Percentiles rank a stretch among this genome's conserved stretches.
phyloP scores from a whole-genome alignment of 2,888 invertebrate species.

The Bhutanitis thaidina region DNA sequence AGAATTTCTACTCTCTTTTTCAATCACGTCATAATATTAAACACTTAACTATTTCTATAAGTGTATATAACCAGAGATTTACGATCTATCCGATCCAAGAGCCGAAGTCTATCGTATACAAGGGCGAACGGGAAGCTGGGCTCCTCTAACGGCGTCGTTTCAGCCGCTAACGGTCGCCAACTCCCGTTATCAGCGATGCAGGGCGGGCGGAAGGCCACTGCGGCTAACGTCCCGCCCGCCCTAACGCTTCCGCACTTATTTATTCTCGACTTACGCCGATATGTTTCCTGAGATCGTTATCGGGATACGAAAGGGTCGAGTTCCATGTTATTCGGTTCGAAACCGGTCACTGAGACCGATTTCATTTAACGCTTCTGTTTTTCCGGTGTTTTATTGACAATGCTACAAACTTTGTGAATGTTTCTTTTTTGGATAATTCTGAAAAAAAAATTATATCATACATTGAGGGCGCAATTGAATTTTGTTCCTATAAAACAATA shows the following conservation, averaged over 20 bases:
- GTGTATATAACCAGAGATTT: conserved; percentile 25
- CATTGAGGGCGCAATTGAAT: no score
- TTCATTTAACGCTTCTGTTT: conserved; percentile 18
- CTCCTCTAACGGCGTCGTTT: conserved; percentile 73
- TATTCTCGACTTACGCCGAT: conserved; percentile 60
- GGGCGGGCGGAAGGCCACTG: conserved; percentile 64
- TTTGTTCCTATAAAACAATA: no score
- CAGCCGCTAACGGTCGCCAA: conserved; percentile 60
- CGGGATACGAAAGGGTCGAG: conserved; percentile 26
- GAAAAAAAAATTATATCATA: conserved; percentile 23
- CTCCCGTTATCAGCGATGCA: conserved; percentile 61
- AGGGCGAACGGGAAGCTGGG: conserved; percentile 61
- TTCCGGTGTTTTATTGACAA: conserved; percentile 25
- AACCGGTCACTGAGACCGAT: conserved; percentile 19
- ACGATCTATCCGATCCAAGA: conserved; percentile 31
- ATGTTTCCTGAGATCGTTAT: conserved; percentile 67
- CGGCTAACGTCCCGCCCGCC: conserved; percentile 62
- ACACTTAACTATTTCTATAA: neutral
- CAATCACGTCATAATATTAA: neutral
- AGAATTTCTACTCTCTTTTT: no score
- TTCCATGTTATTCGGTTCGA: conserved; percentile 8
- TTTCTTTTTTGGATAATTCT: neutral
- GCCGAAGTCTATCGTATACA: conserved; percentile 40
- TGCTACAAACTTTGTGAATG: neutral
- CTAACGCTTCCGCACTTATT: conserved; percentile 78